Conservation (phyloP, 1,140 invertebrate genomes). For the Magallana ariakensis region DNA sequence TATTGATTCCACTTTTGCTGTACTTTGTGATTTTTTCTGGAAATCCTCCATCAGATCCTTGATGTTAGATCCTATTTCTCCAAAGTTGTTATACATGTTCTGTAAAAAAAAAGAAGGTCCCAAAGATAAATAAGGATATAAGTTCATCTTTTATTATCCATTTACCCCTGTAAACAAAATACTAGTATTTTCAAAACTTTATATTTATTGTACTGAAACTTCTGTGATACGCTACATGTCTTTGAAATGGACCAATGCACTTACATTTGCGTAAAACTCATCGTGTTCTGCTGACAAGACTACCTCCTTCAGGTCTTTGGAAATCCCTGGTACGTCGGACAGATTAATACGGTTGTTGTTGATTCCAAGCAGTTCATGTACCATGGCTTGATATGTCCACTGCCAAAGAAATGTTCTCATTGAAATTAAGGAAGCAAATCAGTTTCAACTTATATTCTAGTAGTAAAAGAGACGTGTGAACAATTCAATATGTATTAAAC, state of each 20-base stretch:
- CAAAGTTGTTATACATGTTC: conserved; percentile 98
- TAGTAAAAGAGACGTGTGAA: background rate
- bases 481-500: no score
- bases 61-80: conserved; percentile 98
- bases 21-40: conserved; percentile 96
- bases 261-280: conserved; percentile 96
- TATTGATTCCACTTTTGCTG: conserved; percentile 97
- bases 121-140: background rate
- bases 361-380: conserved; percentile 97
- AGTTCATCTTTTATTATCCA: no score
- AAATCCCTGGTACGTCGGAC: conserved; percentile 84
- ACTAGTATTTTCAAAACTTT: no score
- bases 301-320: conserved; percentile 91
- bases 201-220: no score
- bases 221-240: no score
- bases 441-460: background rate
- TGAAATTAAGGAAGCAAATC: no score
- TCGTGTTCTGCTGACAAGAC: conserved; percentile 97
- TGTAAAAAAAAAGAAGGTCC: conserved; percentile 76
- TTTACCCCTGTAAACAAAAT: no score
- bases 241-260: conserved; percentile 42
- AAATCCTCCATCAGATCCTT: conserved; percentile 99
- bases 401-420: conserved; percentile 73
- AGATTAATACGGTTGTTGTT: conserved; percentile 97
- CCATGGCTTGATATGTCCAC: conserved; percentile 99